Conservation (phyloP, 1,140 invertebrate genomes). For the Procambarus clarkii region DNA sequence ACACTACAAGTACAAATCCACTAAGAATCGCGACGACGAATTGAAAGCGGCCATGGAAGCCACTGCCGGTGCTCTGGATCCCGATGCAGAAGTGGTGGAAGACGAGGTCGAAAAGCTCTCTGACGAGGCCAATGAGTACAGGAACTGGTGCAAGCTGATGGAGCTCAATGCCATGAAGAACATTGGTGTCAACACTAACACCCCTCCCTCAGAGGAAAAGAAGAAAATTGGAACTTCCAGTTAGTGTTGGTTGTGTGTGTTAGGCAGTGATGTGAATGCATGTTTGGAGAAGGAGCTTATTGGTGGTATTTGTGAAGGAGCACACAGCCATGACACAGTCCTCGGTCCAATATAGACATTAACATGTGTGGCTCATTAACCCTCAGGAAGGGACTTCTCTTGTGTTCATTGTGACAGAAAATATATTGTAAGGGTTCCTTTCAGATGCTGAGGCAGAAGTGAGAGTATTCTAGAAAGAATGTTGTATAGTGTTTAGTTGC, state of each 20-base stretch:
- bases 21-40: slow-evolving; percentile 72
- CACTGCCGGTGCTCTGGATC: slow-evolving; percentile 59
- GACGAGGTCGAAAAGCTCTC: slow-evolving; percentile 70
- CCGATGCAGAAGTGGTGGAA: slow-evolving; percentile 45
- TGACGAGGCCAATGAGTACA: slow-evolving; percentile 71
- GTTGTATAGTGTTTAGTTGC: slow-evolving; percentile 38
- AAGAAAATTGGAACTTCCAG: slow-evolving; percentile 44
- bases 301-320: slow-evolving; percentile 21
- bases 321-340: slow-evolving; percentile 43
- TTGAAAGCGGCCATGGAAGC: slow-evolving; percentile 70
- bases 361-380: slow-evolving; percentile 50
- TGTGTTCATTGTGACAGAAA: slow-evolving; percentile 43
- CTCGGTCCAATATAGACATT: slow-evolving; percentile 35
- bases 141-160: slow-evolving; percentile 73
- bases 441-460: slow-evolving; percentile 39
- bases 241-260: slow-evolving; percentile 51
- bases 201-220: slow-evolving; percentile 54
- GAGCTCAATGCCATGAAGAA: slow-evolving; percentile 72
- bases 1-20: slow-evolving; percentile 72
- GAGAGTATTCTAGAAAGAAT: slow-evolving; percentile 31
- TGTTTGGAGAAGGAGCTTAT: slow-evolving; percentile 33
- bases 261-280: slow-evolving; percentile 34
- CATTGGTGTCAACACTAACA: slow-evolving; percentile 51
- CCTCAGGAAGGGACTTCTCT: slow-evolving; percentile 61
- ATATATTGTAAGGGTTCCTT: slow-evolving; percentile 10